Evolutionary conservation across 1,140 invertebrate genomes (phyloP).

Genomic region (Micrasema longulum): DNA sequence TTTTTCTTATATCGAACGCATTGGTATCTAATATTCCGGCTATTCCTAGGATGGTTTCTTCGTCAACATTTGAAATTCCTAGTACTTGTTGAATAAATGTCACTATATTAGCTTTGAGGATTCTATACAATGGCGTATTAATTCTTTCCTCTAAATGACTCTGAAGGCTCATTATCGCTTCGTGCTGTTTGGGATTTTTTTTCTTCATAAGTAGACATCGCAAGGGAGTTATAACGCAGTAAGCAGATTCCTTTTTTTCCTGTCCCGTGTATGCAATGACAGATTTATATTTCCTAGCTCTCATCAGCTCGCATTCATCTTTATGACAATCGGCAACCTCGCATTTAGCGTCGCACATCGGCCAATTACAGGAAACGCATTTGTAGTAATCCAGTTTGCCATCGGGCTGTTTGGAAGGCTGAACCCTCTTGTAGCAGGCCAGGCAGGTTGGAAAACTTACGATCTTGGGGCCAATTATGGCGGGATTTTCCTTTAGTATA

Average conservation of each 20-base stretch:
- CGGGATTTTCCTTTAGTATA: slow-evolving; percentile 73
- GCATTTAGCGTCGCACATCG: slow-evolving; percentile 69
- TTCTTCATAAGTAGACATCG: slow-evolving; percentile 72
- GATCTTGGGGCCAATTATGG: slow-evolving; percentile 72
- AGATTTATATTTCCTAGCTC: slow-evolving; percentile 67
- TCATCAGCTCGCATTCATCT: slow-evolving; percentile 70
- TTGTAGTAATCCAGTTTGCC: slow-evolving; percentile 66
- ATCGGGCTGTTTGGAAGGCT: slow-evolving; percentile 57
- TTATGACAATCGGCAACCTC: slow-evolving; percentile 65
- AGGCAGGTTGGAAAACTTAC: slow-evolving; percentile 69
- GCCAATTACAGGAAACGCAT: slow-evolving; percentile 74
- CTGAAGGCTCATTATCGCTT: slow-evolving; percentile 69
- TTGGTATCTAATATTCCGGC: slow-evolving; percentile 78
- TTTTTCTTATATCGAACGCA: slow-evolving; percentile 71
- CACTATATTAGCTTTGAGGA: slow-evolving; percentile 71
- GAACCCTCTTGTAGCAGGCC: slow-evolving; percentile 70
- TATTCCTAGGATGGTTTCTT: slow-evolving; percentile 73
- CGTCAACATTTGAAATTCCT: slow-evolving; percentile 66
- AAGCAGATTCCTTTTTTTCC: slow-evolving; percentile 68
- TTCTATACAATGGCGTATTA: slow-evolving; percentile 70
- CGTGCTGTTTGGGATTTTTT: slow-evolving; percentile 68
- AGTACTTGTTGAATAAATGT: slow-evolving; percentile 72
- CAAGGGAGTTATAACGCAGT: slow-evolving; percentile 73
- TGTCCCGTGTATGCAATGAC: slow-evolving; percentile 65
- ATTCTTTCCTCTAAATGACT: slow-evolving; percentile 72